A percentile compares a stretch with the other conserved stretches of the same genome.
These are phyloP conservation scores for Charaxes varanes DNA, from an alignment of 1,140 invertebrate genomes.

Conservation along the genomic window DNA sequence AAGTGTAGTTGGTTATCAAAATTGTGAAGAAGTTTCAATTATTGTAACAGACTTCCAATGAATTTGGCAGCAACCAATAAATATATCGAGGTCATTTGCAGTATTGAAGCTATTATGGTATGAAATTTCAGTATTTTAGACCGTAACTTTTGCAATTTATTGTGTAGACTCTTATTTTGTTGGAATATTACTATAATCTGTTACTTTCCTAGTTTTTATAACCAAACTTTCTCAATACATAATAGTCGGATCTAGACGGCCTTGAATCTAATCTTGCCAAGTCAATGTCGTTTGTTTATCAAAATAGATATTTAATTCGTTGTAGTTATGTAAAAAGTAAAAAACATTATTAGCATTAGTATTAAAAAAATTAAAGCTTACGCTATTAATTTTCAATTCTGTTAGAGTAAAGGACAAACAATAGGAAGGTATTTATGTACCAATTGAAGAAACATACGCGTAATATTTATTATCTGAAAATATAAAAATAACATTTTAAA, in stretches of 20 bases:
- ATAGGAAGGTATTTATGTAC: too few species aligned
- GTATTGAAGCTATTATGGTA: slow-evolving; percentile 45
- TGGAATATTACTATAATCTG: too few species aligned
- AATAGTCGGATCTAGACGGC: slow-evolving; percentile 54
- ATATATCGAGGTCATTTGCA: slow-evolving; percentile 37
- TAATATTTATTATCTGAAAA: too few species aligned
- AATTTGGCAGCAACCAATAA: slow-evolving; percentile 33
- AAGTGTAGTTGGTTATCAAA: slow-evolving; percentile 1
- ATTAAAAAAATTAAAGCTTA: too few species aligned
- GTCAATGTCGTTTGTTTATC: slow-evolving; percentile 64
- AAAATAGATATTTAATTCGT: slow-evolving; percentile 29
- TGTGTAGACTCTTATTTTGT: too few species aligned
- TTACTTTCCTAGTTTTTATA: too few species aligned
- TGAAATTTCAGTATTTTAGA: slow-evolving; percentile 12
- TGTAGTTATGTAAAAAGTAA: not conserved
- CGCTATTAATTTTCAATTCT: too few species aligned
- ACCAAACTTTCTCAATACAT: slow-evolving; percentile 57
- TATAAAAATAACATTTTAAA: too few species aligned
- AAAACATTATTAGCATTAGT: too few species aligned
- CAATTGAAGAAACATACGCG: too few species aligned
- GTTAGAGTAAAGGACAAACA: too few species aligned
- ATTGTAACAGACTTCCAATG: slow-evolving; percentile 15
- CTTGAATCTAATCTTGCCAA: slow-evolving; percentile 71
- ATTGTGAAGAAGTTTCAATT: slow-evolving; percentile 16
- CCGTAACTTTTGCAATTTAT: too few species aligned